A percentile compares a stretch with the other conserved stretches of the same genome.
These are phyloP conservation scores for Eurytoma adleriae DNA, from an alignment of 2,888 invertebrate species.

Conservation along the genomic window DNA sequence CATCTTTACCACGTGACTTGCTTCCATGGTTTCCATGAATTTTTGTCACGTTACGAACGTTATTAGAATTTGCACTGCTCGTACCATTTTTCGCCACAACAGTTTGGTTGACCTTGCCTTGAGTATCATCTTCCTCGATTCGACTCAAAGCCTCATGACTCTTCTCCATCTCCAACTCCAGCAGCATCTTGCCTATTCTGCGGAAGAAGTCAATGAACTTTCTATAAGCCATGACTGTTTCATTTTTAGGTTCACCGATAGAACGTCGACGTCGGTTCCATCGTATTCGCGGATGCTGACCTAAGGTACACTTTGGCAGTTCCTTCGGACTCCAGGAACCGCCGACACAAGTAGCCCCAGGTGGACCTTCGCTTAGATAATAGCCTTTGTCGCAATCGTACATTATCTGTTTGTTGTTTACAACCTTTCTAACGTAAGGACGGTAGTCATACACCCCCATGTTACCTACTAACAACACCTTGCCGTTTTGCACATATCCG, in stretches of 20 bases:
- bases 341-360: conserved; percentile 96
- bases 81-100: neutral
- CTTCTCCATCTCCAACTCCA: conserved; percentile 71
- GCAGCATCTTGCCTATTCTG: conserved; percentile 70
- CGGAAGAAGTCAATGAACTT: conserved; percentile 74
- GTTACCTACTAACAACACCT: conserved; percentile 93
- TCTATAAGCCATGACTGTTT: conserved; percentile 63
- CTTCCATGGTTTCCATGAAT: conserved; percentile 54
- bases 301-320: conserved; percentile 89
- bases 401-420: conserved; percentile 96
- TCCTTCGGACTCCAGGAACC: conserved; percentile 95
- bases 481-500: conserved; percentile 91
- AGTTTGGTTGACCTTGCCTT: conserved; percentile 32
- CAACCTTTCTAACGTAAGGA: conserved; percentile 92
- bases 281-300: conserved; percentile 90
- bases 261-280: conserved; percentile 86
- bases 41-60: conserved; percentile 49
- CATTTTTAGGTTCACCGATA: conserved; percentile 67
- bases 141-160: conserved; percentile 64
- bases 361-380: conserved; percentile 90
- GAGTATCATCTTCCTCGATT: conserved; percentile 49
- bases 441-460: conserved; percentile 97
- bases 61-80: conserved; percentile 46
- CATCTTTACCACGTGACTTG: conserved; percentile 67
- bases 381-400: conserved; percentile 97